Evolutionary conservation across 2,797 vertebrate genomes (phyloP), one percentile per base, ranked within the genome.

Genomic region (Molothrus aeneus): DNA sequence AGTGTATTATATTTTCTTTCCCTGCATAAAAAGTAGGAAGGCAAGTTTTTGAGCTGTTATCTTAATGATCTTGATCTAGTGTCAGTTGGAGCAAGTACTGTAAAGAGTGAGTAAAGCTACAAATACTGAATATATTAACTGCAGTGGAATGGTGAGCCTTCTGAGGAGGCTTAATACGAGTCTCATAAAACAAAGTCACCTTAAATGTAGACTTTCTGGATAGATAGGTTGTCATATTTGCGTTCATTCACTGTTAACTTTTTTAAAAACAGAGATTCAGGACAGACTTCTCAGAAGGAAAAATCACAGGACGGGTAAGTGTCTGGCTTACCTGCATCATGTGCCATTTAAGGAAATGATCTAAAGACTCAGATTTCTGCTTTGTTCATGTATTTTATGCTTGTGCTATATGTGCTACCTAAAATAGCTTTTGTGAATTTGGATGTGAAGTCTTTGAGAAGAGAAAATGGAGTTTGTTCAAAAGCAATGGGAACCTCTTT

Each of bases 221-320:
- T 66, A 64, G 43, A 38, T 60, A n/a, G 4, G 17, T 59, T 85
- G 8, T 82, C 13, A 11, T 80, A 53, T 89, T 68, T 92, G 31
- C 48, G 45, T 93, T 97, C 40, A 88, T 73, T 95, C 32, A 57
- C 6, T 18, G 32, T 74, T 88, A 51, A 83, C 47, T 95, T 94
- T 73, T 80, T 97, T 95, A 69, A 93, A 96, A 96, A 84, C 98
- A 99, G 99, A 98, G 99, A 97, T 99, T 99, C 98, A 98, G 99
- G 97, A 99, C 99, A 90, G 99, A 99, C 97, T 99, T 99, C 98
- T 98, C 99, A 34, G 99, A 99, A 96, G 99, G 99, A 80, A 99
- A 99, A 97, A 99, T 99, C 97, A 99, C 99, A 86, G 99, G 99
- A 97, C 98, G 99, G 97, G 99, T 98, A 97, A 99, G 99, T 99